These are phyloP conservation scores for Sarcophaga caerulescens DNA, from an alignment of 2,888 invertebrate species.

Conservation along the genomic window DNA sequence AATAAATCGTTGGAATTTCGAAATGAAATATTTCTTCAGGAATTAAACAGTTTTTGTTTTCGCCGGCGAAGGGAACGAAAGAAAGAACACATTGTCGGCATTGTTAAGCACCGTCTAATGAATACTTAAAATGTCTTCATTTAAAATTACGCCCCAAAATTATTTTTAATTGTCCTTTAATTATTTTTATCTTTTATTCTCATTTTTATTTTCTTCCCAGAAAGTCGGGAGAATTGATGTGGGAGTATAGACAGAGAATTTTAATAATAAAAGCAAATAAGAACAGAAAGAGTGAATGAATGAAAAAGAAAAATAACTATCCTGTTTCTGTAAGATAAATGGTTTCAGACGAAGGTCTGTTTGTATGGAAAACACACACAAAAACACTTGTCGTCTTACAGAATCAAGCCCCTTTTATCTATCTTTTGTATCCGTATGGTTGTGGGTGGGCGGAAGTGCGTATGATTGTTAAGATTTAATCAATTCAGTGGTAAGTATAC, in stretches of 20 bases:
- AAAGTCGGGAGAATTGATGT: too few species aligned
- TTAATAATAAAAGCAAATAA: neutral
- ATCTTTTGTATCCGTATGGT: too few species aligned
- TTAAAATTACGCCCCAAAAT: neutral
- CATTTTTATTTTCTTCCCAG: too few species aligned
- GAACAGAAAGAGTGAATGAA: neutral
- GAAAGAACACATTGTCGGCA: neutral
- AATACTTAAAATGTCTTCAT: neutral
- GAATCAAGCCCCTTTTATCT: too few species aligned
- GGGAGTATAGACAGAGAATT: too few species aligned
- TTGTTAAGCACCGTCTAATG: neutral
- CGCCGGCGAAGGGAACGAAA: neutral
- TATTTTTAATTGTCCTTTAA: constrained; percentile 9
- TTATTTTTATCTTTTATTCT: neutral
- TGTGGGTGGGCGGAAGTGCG: neutral
- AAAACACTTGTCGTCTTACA: too few species aligned
- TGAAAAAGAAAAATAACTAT: too few species aligned
- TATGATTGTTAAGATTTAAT: neutral
- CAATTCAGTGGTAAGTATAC: too few species aligned
- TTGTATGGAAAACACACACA: too few species aligned
- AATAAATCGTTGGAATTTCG: neutral
- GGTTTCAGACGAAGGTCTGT: too few species aligned
- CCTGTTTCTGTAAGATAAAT: too few species aligned
- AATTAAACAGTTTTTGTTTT: neutral
- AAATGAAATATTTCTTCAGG: constrained; percentile 4